Evolutionary conservation across 92 coral and sea anemone species (phyloP), one percentile per base, ranked within the genome.

Genomic region (Epizoanthus ramosus): DNA sequence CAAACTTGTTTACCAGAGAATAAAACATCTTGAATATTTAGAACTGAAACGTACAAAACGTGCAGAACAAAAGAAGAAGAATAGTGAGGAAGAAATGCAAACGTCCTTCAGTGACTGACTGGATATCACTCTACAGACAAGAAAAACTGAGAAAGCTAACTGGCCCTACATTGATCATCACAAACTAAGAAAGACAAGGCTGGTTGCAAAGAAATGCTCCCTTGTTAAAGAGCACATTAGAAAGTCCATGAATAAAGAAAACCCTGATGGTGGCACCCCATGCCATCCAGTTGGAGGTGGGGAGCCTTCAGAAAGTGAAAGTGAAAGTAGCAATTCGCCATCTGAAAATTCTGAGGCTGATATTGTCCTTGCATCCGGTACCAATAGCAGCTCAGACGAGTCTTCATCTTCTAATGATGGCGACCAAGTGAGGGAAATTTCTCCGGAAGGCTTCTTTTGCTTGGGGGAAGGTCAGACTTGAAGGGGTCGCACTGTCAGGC

Each of bases 401-500:
- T 68, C 73, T 68, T 68, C 73, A 68, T 68, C 73, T 68, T 68
- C 73, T 68, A 68, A 68, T 68, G 73, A 68, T 35, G 73, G 15
- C 56, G 68, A 63, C 52, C 67, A 63, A 59, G 63, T 68, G 69
- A 77, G 71, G 21, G 83, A 74, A 74, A 74, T 65, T 37, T 66
- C 80, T 54, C 65, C 80, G n/a, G 45, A 39, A 37, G 63, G 63
- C 39, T 57, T 77, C 21, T 59, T 77, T 66, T 57, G 70, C 53
- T 77, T 77, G 69, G 83, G 81, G 68, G 81, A 75, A 75, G 81
- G 64, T 75, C 81, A 75, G 81, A 75, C 81, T 68, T 68, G 81
- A 59, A 75, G 81, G 67, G 81, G 81, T 75, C 81, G 81, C 81
- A 75, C 52, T 75, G 68, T 66, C 71, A 66, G 71, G 39, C 71